These are phyloP conservation scores for Drosophila nasuta DNA, from an alignment of 1,140 invertebrate genomes.

Conservation along the genomic window DNA sequence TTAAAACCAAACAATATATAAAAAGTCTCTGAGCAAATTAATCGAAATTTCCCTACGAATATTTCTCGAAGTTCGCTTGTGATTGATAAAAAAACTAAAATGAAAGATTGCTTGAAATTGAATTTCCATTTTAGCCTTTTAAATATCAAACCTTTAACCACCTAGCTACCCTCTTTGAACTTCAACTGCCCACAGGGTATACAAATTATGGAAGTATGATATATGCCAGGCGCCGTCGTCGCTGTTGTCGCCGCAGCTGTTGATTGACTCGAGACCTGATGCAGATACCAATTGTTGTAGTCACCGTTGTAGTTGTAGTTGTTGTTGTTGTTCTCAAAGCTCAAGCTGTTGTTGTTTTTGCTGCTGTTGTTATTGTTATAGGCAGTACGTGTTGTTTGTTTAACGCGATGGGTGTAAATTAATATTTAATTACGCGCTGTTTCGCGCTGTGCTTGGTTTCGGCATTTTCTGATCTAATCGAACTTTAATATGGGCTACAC, in stretches of 20 bases:
- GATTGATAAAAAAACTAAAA: no score
- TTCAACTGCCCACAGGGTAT: slow-evolving; percentile 18
- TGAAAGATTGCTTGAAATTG: no score
- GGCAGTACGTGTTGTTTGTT: slow-evolving; percentile 72
- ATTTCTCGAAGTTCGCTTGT: no score
- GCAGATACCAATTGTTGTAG: slow-evolving; percentile 49
- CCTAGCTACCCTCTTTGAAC: not conserved
- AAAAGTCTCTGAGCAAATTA: no score
- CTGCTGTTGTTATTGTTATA: slow-evolving; percentile 40
- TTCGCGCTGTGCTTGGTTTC: slow-evolving; percentile 52
- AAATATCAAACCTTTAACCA: no score
- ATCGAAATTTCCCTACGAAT: no score
- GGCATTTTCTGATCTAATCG: slow-evolving; percentile 71
- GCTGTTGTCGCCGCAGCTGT: slow-evolving; percentile 51
- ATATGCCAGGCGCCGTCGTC: slow-evolving; percentile 52
- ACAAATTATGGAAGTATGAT: slow-evolving; percentile 63
- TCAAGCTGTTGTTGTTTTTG: slow-evolving; percentile 7
- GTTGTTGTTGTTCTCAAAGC: slow-evolving; percentile 11
- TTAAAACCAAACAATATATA: no score
- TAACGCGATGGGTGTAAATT: slow-evolving; percentile 79
- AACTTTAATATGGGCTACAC: slow-evolving; percentile 60
- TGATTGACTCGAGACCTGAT: slow-evolving; percentile 48
- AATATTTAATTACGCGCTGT: slow-evolving; percentile 78
- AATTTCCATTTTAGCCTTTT: no score
- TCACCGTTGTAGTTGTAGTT: slow-evolving; percentile 25